A percentile compares a stretch with the other conserved stretches of the same genome.
Conservation (phyloP, 1,140 invertebrate species). For the Ips typographus region DNA sequence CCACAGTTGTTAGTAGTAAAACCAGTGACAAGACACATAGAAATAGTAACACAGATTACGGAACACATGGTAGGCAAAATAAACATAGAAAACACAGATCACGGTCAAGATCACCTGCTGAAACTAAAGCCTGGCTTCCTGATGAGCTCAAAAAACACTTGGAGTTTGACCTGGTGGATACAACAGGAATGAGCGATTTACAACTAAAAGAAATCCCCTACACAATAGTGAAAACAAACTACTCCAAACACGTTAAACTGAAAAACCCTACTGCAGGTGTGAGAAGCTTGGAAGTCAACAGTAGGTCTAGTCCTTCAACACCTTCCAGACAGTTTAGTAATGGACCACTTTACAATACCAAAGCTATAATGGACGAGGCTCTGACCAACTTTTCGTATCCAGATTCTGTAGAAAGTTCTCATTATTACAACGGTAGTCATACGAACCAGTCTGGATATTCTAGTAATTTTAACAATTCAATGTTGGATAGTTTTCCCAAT, state of each 20-base stretch:
- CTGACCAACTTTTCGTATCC: constrained; percentile 38
- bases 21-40: constrained; percentile 26
- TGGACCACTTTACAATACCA: constrained; percentile 30
- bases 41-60: constrained; percentile 22
- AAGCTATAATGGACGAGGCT: constrained; percentile 35
- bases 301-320: constrained; percentile 17
- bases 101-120: constrained; percentile 69
- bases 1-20: constrained; percentile 60
- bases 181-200: constrained; percentile 83
- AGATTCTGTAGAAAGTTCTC: constrained; percentile 31
- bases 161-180: constrained; percentile 87
- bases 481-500: constrained; percentile 37
- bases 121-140: constrained; percentile 65
- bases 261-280: constrained; percentile 54
- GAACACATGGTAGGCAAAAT: constrained; percentile 49
- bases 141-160: constrained; percentile 79
- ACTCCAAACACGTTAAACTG: constrained; percentile 59
- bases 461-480: constrained; percentile 39
- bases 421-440: constrained; percentile 25
- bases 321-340: constrained; percentile 12
- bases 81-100: constrained; percentile 70
- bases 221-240: constrained; percentile 78
- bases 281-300: constrained; percentile 50
- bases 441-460: constrained; percentile 12
- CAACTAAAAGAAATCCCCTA: constrained; percentile 90